Evolutionary conservation across 2,797 vertebrate species (phyloP).

Genomic region (Oreortyx pictus): DNA sequence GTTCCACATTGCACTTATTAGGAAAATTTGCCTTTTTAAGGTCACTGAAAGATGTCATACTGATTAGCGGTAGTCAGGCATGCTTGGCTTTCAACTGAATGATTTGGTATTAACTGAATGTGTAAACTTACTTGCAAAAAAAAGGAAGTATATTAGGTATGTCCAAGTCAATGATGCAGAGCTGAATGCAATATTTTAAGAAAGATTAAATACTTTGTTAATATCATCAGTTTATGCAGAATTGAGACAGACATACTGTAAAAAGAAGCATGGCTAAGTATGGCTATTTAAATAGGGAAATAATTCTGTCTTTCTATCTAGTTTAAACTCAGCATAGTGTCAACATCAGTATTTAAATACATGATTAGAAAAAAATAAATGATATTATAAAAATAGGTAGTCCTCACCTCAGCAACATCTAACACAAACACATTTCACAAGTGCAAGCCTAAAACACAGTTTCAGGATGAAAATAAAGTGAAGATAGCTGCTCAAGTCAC

Average conservation of each 20-base stretch:
- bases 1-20: not conserved
- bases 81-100: not conserved
- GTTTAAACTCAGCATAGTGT: not conserved
- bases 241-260: not conserved
- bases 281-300: not conserved
- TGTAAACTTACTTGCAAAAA: not conserved
- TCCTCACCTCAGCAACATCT: not conserved
- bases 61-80: not conserved
- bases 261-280: rapidly evolving
- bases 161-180: not conserved
- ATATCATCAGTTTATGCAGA: not conserved
- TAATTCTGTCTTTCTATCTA: not conserved
- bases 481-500: not conserved
- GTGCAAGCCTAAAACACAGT: not conserved
- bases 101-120: not conserved
- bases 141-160: not conserved
- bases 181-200: not conserved
- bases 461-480: not conserved
- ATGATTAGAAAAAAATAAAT: not conserved
- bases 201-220: not conserved
- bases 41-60: not conserved
- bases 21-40: not conserved
- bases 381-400: not conserved
- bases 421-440: not conserved
- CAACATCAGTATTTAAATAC: conserved; percentile 24